phyloP scores from a whole-genome alignment of 2,797 vertebrate genomes.

The Lemur catta region DNA sequence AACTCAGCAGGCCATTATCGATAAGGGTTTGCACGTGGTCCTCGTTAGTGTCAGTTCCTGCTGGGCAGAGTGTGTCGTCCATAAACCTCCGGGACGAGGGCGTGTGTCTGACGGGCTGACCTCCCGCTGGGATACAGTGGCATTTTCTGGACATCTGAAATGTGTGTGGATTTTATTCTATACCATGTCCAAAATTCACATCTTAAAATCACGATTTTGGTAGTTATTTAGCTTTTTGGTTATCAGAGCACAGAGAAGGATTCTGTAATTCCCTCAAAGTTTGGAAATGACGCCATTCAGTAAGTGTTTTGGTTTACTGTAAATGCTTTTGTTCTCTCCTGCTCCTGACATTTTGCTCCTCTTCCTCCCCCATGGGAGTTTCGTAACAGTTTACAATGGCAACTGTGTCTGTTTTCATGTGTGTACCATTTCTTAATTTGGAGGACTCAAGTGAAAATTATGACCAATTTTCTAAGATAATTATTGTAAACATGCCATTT shows the following conservation, averaged over 20 bases:
- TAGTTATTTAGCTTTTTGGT: background rate
- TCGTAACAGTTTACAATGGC: background rate
- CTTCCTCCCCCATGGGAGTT: background rate
- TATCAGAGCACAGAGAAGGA: background rate
- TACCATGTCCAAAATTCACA: background rate
- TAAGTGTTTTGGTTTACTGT: background rate
- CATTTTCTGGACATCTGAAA: background rate
- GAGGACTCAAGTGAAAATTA: slow-evolving; percentile 28
- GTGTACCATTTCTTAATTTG: background rate
- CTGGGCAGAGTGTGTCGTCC: fast-evolving
- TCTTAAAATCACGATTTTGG: background rate
- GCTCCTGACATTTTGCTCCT: background rate
- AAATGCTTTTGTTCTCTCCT: background rate
- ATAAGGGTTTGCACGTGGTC: fast-evolving
- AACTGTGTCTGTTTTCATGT: background rate
- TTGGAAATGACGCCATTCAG: background rate
- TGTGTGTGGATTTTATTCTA: background rate
- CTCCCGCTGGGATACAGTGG: background rate
- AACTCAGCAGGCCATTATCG: too few relatives aligned
- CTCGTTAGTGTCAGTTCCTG: fast-evolving
- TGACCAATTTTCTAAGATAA: slow-evolving; percentile 27
- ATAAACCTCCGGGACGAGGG: fast-evolving
- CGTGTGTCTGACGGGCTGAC: background rate
- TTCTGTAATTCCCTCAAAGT: background rate
- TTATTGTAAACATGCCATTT: background rate